A percentile compares a stretch with the other conserved stretches of the same genome.
These are phyloP conservation scores for Tychaedon coryphoeus DNA, from an alignment of 2,113 vertebrate species.

Conservation along the genomic window DNA sequence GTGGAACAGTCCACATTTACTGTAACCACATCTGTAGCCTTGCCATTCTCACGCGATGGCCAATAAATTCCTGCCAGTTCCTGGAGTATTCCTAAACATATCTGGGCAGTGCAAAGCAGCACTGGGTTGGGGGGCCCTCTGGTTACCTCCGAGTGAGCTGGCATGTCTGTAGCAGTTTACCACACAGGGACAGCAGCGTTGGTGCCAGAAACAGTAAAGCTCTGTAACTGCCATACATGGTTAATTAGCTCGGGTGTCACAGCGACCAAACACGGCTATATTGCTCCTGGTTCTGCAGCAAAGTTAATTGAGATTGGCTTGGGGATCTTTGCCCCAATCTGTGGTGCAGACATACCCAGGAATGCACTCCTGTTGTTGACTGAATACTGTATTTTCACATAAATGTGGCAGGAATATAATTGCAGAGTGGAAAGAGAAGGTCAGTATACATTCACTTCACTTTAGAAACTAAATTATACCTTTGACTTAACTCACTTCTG, in stretches of 20 bases:
- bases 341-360: not conserved
- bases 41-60: not conserved
- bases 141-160: slow-evolving; percentile 27
- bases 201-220: slow-evolving; percentile 44
- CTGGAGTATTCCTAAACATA: fast-evolving
- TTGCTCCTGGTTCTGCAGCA: slow-evolving; percentile 32
- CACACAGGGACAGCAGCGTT: not conserved
- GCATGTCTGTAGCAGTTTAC: not conserved
- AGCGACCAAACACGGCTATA: slow-evolving; percentile 10
- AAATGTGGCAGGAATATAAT: slow-evolving; percentile 54
- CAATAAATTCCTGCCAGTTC: not conserved
- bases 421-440: slow-evolving; percentile 38
- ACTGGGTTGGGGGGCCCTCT: not conserved
- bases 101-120: not conserved
- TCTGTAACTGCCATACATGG: slow-evolving; percentile 41
- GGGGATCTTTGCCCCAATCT: slow-evolving; percentile 55
- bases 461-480: slow-evolving; percentile 13
- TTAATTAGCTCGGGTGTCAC: slow-evolving; percentile 55
- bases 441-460: slow-evolving; percentile 44
- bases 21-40: slow-evolving; percentile 21
- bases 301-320: slow-evolving; percentile 51
- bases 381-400: slow-evolving; percentile 60
- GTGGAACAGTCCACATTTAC: not conserved
- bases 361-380: slow-evolving; percentile 31
- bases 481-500: slow-evolving; percentile 43